These are phyloP conservation scores for Ethmia dodecea DNA, from an alignment of 2,888 invertebrate genomes.

Conservation along the genomic window DNA sequence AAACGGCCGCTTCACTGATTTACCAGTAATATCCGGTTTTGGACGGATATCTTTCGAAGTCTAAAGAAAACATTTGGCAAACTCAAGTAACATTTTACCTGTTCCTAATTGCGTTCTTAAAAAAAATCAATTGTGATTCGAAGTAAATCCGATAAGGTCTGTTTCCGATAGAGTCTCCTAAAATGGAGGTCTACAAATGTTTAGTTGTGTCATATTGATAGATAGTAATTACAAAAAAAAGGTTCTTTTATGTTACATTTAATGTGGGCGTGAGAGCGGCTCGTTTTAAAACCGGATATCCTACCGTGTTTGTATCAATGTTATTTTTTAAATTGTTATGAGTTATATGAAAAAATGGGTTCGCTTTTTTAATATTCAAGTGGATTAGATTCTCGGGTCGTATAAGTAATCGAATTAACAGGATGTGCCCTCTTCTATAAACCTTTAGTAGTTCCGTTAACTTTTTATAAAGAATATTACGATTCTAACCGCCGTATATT, in stretches of 20 bases:
- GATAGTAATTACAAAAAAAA: conserved; percentile 29
- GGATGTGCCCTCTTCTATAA: no score
- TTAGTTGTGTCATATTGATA: conserved; percentile 41
- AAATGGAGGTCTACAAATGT: conserved; percentile 37
- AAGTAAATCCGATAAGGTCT: conserved; percentile 44
- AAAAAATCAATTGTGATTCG: no score
- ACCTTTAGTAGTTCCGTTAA: no score
- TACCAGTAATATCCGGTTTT: conserved; percentile 32
- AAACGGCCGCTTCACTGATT: conserved; percentile 34
- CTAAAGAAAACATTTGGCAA: no score
- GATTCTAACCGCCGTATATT: no score
- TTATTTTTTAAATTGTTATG: conserved; percentile 3
- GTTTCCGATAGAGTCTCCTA: conserved; percentile 33
- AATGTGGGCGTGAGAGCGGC: conserved; percentile 49
- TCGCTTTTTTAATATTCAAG: conserved; percentile 6
- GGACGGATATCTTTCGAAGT: no score
- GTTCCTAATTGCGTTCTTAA: no score
- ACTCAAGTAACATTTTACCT: no score
- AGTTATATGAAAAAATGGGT: conserved; percentile 5
- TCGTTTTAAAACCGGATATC: conserved; percentile 60
- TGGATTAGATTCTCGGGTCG: conserved; percentile 9
- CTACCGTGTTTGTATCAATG: conserved; percentile 44
- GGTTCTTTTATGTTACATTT: conserved; percentile 24
- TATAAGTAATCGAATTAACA: no score
- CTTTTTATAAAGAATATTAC: no score